Evolutionary conservation across 2,797 vertebrate species (phyloP).

Genomic region (Pseudochromis fuscus): DNA sequence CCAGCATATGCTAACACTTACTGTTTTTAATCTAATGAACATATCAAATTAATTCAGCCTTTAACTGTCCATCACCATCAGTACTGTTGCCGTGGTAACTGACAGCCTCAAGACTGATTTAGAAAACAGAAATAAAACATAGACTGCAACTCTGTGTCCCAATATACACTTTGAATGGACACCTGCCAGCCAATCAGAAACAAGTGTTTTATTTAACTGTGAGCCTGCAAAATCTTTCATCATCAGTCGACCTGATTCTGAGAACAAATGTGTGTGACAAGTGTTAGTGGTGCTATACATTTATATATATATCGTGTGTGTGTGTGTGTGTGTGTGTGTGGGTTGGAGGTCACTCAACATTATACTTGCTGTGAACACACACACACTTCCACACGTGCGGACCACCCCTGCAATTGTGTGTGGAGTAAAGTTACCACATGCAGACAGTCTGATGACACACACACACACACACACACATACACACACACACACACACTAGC

Average conservation of each 20-base stretch:
- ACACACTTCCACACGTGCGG: no score
- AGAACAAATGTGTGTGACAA: conserved; percentile 6
- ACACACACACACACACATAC: conserved; percentile 19
- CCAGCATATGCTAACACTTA: no score
- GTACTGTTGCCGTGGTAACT: conserved; percentile 11
- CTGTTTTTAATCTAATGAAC: no score
- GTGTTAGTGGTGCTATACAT: background rate
- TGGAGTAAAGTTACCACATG: background rate
- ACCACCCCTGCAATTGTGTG: background rate
- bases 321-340: conserved; percentile 9
- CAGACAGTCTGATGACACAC: conserved; percentile 38
- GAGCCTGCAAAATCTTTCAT: no score
- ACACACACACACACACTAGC: background rate
- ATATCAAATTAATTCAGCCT: no score
- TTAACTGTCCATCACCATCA: no score
- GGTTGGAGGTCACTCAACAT: conserved; percentile 54
- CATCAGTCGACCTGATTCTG: no score
- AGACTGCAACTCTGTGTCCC: background rate
- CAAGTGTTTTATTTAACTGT: background rate
- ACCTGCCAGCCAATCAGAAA: conserved; percentile 30
- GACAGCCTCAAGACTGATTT: conserved; percentile 25
- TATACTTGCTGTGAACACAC: conserved; percentile 27
- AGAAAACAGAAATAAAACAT: conserved; percentile 6
- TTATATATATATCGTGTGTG: no score
- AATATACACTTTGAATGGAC: background rate